Conservation (phyloP, 1,140 invertebrate species). For the Musca domestica region DNA sequence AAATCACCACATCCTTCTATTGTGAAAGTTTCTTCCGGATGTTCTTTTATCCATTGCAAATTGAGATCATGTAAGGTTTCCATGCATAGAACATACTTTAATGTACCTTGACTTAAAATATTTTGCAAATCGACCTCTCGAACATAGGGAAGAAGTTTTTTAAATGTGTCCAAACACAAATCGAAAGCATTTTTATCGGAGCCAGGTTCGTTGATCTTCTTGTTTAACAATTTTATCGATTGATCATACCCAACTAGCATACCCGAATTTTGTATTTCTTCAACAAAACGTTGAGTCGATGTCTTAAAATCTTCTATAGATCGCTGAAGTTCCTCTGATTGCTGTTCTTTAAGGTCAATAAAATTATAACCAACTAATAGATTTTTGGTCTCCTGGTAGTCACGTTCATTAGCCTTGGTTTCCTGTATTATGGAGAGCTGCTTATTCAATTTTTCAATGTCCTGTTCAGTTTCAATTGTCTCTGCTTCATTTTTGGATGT, state of each 20-base stretch:
- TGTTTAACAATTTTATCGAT: constrained; percentile 33
- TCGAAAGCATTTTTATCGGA: background rate
- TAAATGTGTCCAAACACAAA: constrained; percentile 25
- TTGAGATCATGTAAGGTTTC: constrained; percentile 36
- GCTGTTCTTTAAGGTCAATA: constrained; percentile 23
- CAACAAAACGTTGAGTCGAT: constrained; percentile 44
- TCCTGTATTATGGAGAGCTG: constrained; percentile 52
- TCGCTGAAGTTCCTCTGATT: constrained; percentile 4
- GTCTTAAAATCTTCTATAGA: constrained; percentile 38
- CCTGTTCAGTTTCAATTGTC: constrained; percentile 66
- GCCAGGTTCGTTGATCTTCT: constrained; percentile 5
- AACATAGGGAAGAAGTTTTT: constrained; percentile 40
- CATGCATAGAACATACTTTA: constrained; percentile 25
- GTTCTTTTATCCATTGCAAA: constrained; percentile 30
- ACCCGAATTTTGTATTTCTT: constrained; percentile 42
- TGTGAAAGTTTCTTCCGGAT: constrained; percentile 32
- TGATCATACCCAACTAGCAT: constrained; percentile 44
- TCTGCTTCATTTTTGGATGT: constrained; percentile 81
- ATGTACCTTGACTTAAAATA: background rate
- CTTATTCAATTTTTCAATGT: constrained; percentile 50
- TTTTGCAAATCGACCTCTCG: constrained; percentile 11
- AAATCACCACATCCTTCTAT: constrained; percentile 45
- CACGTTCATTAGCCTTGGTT: constrained; percentile 51
- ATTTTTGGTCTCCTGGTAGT: constrained; percentile 50
- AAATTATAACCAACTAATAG: constrained; percentile 47